Percentiles rank a stretch among this genome's conserved stretches.
Conservation (phyloP, 2,888 invertebrate species). For the Callyntrura guangdongensis region DNA sequence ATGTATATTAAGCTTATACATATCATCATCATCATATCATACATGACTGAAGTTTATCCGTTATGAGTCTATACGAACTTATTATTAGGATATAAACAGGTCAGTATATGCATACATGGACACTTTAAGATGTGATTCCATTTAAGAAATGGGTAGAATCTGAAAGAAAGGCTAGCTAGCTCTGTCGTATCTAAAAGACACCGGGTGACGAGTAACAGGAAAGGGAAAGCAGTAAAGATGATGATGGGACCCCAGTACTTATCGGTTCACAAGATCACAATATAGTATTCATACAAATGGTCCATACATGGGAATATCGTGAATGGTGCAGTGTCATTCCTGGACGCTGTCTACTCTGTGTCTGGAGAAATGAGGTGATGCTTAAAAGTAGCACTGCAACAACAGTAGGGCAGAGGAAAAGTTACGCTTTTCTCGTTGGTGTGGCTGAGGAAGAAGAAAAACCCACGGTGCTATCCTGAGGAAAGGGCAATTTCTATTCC, state of each 20-base stretch:
- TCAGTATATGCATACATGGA: neutral
- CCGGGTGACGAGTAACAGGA: neutral
- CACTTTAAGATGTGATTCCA: conserved; percentile 17
- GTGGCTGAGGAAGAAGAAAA: neutral
- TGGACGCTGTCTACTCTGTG: neutral
- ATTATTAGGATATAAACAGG: neutral
- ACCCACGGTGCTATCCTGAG: neutral
- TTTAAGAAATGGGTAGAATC: conserved; percentile 1
- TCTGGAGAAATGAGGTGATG: conserved; percentile 4
- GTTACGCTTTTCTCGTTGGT: too few relatives aligned
- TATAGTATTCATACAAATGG: conserved; percentile 60
- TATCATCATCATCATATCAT: too few relatives aligned
- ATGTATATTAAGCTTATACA: too few relatives aligned
- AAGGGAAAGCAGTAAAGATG: conserved; percentile 20
- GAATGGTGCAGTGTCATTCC: conserved; percentile 30
- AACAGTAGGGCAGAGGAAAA: neutral
- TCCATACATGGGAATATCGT: conserved; percentile 45
- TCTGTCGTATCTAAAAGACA: neutral
- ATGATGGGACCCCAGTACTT: conserved; percentile 49
- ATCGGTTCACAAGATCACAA: conserved; percentile 63
- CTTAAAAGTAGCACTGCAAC: neutral
- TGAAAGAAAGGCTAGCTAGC: neutral
- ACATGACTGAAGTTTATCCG: neutral
- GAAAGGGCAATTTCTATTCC: conserved; percentile 24
- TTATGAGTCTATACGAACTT: neutral